Evolutionary conservation across 1,140 invertebrate species (phyloP).

Genomic region (Atopsyche davidsoni): DNA sequence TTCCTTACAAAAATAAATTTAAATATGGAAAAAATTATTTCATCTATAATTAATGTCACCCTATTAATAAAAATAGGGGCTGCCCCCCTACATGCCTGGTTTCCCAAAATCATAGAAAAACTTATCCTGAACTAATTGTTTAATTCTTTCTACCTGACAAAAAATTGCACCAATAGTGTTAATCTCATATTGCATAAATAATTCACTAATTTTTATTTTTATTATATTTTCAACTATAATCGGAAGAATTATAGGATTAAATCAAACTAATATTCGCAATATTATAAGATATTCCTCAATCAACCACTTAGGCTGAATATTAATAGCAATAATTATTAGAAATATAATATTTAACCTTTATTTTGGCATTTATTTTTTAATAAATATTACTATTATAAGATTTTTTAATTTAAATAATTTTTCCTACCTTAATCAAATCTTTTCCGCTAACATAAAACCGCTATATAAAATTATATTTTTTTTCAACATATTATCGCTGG

Average conservation of each 20-base stretch:
- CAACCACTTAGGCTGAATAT: too few species aligned
- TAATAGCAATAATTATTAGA: constrained; percentile 35
- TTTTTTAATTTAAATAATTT: constrained; percentile 42
- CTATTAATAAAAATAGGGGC: constrained; percentile 44
- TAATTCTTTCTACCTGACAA: constrained; percentile 48
- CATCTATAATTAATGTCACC: too few species aligned
- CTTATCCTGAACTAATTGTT: constrained; percentile 41
- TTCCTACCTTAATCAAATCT: constrained; percentile 44
- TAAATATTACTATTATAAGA: constrained; percentile 37
- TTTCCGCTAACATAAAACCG: constrained; percentile 36
- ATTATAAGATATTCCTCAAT: constrained; percentile 49
- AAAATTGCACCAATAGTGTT: constrained; percentile 48
- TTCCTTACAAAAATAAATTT: too few species aligned
- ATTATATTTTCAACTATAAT: constrained; percentile 38
- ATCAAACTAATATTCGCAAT: constrained; percentile 47
- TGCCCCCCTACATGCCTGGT: constrained; percentile 47
- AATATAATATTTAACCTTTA: constrained; percentile 41
- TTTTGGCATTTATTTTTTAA: constrained; percentile 41
- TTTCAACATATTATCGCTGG: constrained; percentile 46
- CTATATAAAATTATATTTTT: constrained; percentile 38
- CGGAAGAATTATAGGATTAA: constrained; percentile 40
- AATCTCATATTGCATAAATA: constrained; percentile 40
- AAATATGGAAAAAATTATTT: too few species aligned
- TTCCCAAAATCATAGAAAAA: constrained; percentile 44
- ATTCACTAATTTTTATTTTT: constrained; percentile 36